Percentiles rank a stretch among this genome's conserved stretches.
These are phyloP conservation scores for Mactromeris polynyma DNA, from an alignment of 2,888 invertebrate genomes.

Conservation along the genomic window DNA sequence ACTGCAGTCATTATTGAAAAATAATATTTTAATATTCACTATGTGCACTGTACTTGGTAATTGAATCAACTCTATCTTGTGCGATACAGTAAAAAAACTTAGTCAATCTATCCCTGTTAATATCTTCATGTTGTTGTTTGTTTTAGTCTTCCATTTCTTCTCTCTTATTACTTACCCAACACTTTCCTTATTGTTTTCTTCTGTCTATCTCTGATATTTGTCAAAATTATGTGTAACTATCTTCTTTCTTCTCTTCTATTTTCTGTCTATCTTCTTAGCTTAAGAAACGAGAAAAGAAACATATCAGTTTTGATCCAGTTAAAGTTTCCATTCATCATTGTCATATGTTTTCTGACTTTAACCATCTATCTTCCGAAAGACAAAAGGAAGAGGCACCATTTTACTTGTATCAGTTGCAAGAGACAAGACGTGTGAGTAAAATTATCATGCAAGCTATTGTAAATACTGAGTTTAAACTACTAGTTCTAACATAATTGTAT, in stretches of 20 bases:
- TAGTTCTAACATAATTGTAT: no score
- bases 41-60: no score
- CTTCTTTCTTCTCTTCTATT: slow-evolving; percentile 17
- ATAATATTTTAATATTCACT: no score
- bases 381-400: slow-evolving; percentile 12
- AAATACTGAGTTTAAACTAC: no score
- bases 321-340: slow-evolving; percentile 35
- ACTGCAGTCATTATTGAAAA: no score
- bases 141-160: neutral
- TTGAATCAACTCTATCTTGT: no score
- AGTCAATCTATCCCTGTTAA: no score
- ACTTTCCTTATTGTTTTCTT: slow-evolving; percentile 20
- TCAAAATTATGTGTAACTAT: neutral
- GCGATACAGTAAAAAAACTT: neutral
- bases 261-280: slow-evolving; percentile 25
- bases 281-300: slow-evolving; percentile 2
- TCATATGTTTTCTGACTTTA: slow-evolving; percentile 35
- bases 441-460: no score
- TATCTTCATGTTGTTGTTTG: no score
- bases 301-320: slow-evolving; percentile 1
- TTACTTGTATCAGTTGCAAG: neutral
- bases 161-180: neutral
- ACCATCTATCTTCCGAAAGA: slow-evolving; percentile 19
- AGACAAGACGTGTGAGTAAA: neutral
- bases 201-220: slow-evolving; percentile 18